Conservation (phyloP, 2,888 invertebrate genomes). For the Myopa tessellatipennis region DNA sequence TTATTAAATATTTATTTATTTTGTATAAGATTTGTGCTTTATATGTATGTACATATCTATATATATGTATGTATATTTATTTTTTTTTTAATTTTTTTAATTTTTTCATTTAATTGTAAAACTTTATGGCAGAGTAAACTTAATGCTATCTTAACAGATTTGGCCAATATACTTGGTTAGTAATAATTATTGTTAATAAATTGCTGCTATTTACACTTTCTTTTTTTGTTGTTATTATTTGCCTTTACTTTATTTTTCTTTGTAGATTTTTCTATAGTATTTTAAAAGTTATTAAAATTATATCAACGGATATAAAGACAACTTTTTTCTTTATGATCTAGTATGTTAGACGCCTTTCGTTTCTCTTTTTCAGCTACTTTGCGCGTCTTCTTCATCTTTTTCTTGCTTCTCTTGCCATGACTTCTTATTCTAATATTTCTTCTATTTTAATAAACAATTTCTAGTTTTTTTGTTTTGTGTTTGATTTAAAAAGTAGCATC, state of each 20-base stretch:
- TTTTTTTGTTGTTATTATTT: not conserved
- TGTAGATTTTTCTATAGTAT: not conserved
- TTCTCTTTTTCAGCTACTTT: not conserved
- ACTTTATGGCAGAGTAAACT: slow-evolving; percentile 48
- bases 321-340: too few relatives aligned
- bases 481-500: not conserved
- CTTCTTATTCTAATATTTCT: not conserved
- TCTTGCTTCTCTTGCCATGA: not conserved
- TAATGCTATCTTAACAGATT: slow-evolving; percentile 45
- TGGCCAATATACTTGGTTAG: slow-evolving; percentile 2
- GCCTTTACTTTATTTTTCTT: not conserved
- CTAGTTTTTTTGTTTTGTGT: not conserved
- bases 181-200: slow-evolving; percentile 21
- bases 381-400: not conserved
- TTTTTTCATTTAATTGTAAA: slow-evolving; percentile 42
- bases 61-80: not conserved
- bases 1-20: not conserved
- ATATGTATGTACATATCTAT: not conserved
- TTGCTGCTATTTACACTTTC: slow-evolving; percentile 24
- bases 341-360: not conserved
- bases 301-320: not conserved
- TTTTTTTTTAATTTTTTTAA: not conserved
- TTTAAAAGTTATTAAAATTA: not conserved
- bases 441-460: not conserved
- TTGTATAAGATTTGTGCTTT: slow-evolving; percentile 30